Evolutionary conservation across 2,113 vertebrate genomes (phyloP).

Genomic region (Paracanthobrama guichenoti): DNA sequence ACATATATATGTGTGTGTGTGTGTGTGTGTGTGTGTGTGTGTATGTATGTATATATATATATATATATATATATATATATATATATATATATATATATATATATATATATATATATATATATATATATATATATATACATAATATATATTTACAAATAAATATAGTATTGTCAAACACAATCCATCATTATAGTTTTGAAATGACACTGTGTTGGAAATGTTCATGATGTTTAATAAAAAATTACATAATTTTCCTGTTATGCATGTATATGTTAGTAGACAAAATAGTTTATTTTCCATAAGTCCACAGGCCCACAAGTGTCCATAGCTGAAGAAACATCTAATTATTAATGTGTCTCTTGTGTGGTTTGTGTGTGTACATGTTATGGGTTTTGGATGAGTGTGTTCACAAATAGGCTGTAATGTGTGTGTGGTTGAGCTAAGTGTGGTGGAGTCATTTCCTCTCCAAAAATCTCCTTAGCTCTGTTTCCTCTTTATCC

Average conservation of each 20-base stretch:
- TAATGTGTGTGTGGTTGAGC: background rate
- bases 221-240: too few species aligned
- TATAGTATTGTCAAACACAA: background rate
- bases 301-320: background rate
- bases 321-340: background rate
- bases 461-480: background rate
- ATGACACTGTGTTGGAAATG: background rate
- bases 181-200: background rate
- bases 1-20: too few species aligned
- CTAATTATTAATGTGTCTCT: background rate
- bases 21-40: too few species aligned
- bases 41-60: too few species aligned
- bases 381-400: background rate
- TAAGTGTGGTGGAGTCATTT: background rate
- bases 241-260: background rate
- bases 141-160: too few species aligned
- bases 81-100: too few species aligned
- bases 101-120: too few species aligned
- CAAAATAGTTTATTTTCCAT: background rate
- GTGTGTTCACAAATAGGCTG: conserved; percentile 4
- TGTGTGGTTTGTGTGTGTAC: background rate
- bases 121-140: too few species aligned
- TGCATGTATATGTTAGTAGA: background rate
- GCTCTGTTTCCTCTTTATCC: background rate
- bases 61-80: too few species aligned